Evolutionary conservation across 2,888 invertebrate species (phyloP).

Genomic region (Thymelicus acteon): DNA sequence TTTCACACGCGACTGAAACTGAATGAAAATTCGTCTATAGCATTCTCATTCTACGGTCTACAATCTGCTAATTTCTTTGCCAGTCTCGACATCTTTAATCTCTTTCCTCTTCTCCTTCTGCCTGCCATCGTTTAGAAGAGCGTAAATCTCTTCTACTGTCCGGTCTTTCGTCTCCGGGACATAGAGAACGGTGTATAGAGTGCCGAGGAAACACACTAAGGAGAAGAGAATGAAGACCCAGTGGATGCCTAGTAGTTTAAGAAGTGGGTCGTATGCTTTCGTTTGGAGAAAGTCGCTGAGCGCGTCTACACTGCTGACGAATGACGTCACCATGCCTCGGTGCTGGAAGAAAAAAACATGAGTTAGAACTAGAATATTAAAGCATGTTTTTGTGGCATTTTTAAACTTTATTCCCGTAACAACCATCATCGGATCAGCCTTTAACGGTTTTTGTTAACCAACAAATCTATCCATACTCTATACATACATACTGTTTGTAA

Average conservation of each 20-base stretch:
- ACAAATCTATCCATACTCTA: too few relatives aligned
- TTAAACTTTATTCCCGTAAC: too few relatives aligned
- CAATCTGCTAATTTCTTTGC: slow-evolving; percentile 69
- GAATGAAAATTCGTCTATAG: background rate
- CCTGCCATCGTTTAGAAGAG: slow-evolving; percentile 65
- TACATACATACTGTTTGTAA: too few relatives aligned
- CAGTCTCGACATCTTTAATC: slow-evolving; percentile 57
- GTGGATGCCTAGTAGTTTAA: slow-evolving; percentile 75
- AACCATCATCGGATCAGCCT: too few relatives aligned
- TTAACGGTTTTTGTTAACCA: too few relatives aligned
- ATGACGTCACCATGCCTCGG: slow-evolving; percentile 77
- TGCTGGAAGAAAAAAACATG: slow-evolving; percentile 58
- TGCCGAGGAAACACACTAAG: slow-evolving; percentile 72
- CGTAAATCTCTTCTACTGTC: slow-evolving; percentile 74
- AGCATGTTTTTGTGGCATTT: too few relatives aligned
- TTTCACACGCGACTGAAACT: too few relatives aligned
- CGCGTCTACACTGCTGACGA: slow-evolving; percentile 73
- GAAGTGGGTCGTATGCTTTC: slow-evolving; percentile 75
- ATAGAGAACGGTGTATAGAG: slow-evolving; percentile 73
- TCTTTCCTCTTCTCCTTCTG: slow-evolving; percentile 72
- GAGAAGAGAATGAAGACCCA: slow-evolving; percentile 81
- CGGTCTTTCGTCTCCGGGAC: slow-evolving; percentile 78
- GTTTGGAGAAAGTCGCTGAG: slow-evolving; percentile 78
- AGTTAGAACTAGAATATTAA: too few relatives aligned
- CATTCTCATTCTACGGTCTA: slow-evolving; percentile 46